Evolutionary conservation across 2,888 invertebrate genomes (phyloP).

Genomic region (Himalopsyche kuldschensis): DNA sequence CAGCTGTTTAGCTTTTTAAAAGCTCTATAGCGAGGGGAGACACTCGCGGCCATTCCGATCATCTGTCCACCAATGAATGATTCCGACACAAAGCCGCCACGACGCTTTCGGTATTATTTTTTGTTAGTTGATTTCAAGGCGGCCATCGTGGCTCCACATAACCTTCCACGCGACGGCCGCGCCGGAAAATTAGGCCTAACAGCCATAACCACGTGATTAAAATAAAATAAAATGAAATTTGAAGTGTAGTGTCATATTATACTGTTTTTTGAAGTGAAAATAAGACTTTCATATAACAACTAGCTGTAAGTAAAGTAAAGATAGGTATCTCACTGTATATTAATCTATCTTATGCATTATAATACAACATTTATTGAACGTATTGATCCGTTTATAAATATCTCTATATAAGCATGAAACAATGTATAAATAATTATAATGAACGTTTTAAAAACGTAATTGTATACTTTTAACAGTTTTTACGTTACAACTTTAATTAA

Average conservation of each 20-base stretch:
- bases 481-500: too few relatives aligned
- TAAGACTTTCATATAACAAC: not conserved
- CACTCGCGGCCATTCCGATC: constrained; percentile 7
- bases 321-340: not conserved
- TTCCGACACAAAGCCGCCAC: constrained; percentile 1
- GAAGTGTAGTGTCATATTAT: not conserved
- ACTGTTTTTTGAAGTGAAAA: not conserved
- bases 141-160: constrained; percentile 7
- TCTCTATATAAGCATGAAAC: too few relatives aligned
- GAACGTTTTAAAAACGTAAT: too few relatives aligned
- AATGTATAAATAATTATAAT: too few relatives aligned
- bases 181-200: constrained; percentile 20
- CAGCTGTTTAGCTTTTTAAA: constrained; percentile 24
- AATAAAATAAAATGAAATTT: not conserved
- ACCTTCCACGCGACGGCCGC: constrained; percentile 11
- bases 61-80: constrained; percentile 28
- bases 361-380: too few relatives aligned
- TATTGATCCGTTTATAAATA: too few relatives aligned
- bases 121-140: constrained; percentile 16
- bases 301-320: not conserved
- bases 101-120: constrained; percentile 5
- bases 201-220: not conserved
- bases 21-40: constrained; percentile 13
- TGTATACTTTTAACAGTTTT: too few relatives aligned
- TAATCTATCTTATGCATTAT: too few relatives aligned